phyloP scores from a whole-genome alignment of 2,888 invertebrate genomes.

The Brachycybe producta region DNA sequence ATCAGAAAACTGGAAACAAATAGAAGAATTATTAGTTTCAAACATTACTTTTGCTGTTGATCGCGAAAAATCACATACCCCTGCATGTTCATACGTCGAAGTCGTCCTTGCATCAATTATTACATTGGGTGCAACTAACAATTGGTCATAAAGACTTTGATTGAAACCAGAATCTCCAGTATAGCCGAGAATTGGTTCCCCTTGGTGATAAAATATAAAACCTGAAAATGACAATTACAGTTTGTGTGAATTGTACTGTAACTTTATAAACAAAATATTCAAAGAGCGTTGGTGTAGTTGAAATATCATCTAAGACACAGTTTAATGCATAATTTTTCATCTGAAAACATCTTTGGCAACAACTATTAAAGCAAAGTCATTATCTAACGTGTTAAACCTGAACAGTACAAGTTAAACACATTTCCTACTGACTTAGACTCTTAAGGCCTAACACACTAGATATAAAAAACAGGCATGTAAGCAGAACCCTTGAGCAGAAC shows the following conservation, averaged over 20 bases:
- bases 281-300: too few species aligned
- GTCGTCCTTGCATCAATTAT: constrained; percentile 16
- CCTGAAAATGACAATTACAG: constrained; percentile 2
- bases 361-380: too few species aligned
- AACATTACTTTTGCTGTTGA: neutral
- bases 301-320: too few species aligned
- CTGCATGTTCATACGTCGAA: constrained; percentile 18
- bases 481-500: too few species aligned
- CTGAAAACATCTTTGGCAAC: too few species aligned
- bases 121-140: constrained; percentile 18
- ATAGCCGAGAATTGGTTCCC: constrained; percentile 16
- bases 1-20: constrained; percentile 2
- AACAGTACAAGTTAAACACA: too few species aligned
- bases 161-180: constrained; percentile 20
- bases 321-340: too few species aligned
- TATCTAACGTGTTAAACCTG: too few species aligned
- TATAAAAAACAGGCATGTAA: too few species aligned
- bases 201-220: constrained; percentile 15
- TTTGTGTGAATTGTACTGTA: neutral
- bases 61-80: constrained; percentile 12
- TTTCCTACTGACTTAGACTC: too few species aligned
- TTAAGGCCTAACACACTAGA: too few species aligned
- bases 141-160: constrained; percentile 11
- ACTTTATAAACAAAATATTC: too few species aligned
- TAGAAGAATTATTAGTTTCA: neutral